Base-by-base conservation (phyloP, 2,888 invertebrate species). In the Noctuana brunneofusca region DNA sequence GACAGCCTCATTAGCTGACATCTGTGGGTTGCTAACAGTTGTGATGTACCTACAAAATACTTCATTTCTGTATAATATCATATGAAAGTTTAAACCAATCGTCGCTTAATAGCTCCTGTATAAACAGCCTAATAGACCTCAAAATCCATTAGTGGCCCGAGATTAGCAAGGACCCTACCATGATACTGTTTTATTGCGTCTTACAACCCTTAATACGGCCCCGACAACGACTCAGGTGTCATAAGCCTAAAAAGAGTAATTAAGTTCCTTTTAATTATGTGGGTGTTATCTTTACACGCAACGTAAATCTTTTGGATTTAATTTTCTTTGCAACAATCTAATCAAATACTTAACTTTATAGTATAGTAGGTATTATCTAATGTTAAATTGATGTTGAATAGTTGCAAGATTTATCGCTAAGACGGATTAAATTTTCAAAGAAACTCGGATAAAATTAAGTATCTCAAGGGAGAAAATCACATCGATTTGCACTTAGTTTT, bases 101-200 rank as follows among this genome's bases (percentile, higher is more conserved):
- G 20, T 46, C 48, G 35, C 14, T 35, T 6, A 32, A 14, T 16
- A 4, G n/a, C 6, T 14, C 24, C 30, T 41, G 41, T 52, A n/a
- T 20, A 52, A 22, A 1, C 38, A 20, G 18, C 58, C 58, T 76
- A 77, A 77, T 74, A 74, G 71, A 72, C 73, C 79, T 77, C 72
- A 67, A 66, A 75, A 75, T 75, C 77, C 75, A 83, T 80, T 80
- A 79, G 72, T 71, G 69, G 71, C 41, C 67, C 69, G 65, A 75
- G 79, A 80, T 80, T 79, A 80, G 67, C 52, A 32, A 43, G 20
- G 68, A 66, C 69, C 48, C 68, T 69, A 16, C 24, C 66, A 68
- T 58, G 69, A 65, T 74, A 71, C 71, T 71, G 71, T 69, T 74
- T 71, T 70, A 69, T 67, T 69, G 63, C 58, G 52, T 66, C 66